Conservation (phyloP, 2,888 invertebrate species). For the Tenthredo notha region DNA sequence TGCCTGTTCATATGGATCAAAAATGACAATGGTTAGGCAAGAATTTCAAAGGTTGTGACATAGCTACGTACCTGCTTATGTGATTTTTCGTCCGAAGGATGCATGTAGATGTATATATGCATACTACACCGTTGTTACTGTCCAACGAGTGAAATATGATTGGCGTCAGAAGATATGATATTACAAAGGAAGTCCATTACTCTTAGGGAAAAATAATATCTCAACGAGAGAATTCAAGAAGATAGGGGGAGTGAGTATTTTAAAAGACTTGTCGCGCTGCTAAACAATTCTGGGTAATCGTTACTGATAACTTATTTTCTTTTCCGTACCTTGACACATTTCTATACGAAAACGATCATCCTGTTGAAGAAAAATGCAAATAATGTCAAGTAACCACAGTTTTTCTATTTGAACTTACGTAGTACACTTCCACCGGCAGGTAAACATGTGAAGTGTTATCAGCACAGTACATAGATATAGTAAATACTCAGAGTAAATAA, state of each 20-base stretch:
- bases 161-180: neutral
- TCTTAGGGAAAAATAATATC: slow-evolving; percentile 22
- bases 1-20: neutral
- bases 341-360: neutral
- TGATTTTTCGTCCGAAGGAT: neutral
- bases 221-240: slow-evolving; percentile 6
- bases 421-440: neutral
- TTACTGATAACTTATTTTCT: slow-evolving; percentile 28
- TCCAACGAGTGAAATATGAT: slow-evolving; percentile 31
- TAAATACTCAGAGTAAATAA: slow-evolving; percentile 17
- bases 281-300: slow-evolving; percentile 44
- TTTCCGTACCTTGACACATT: slow-evolving; percentile 25
- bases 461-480: slow-evolving; percentile 13
- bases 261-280: slow-evolving; percentile 32
- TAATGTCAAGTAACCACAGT: neutral
- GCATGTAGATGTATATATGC: neutral
- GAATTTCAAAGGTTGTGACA: neutral
- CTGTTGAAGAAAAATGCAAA: neutral
- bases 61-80: neutral
- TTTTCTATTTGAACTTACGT: neutral
- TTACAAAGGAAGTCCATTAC: slow-evolving; percentile 46
- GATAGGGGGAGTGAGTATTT: slow-evolving; percentile 6
- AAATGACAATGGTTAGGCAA: neutral
- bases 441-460: slow-evolving; percentile 39
- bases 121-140: neutral